Conservation (phyloP, 2,113 vertebrate species). For the Cathartes aura region DNA sequence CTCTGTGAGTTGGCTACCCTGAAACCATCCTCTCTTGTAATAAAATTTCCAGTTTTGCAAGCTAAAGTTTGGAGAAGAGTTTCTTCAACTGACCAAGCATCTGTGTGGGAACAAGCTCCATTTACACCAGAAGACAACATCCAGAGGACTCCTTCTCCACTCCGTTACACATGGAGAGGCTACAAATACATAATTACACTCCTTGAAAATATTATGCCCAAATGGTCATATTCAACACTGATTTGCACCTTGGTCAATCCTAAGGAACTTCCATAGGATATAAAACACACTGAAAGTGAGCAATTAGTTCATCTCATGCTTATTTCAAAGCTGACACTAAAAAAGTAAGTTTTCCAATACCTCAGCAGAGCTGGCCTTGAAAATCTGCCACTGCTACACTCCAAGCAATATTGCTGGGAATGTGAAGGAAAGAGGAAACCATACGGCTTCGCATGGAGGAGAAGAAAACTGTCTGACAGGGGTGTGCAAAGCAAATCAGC, state of each 20-base stretch:
- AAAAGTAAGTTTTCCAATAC: background rate
- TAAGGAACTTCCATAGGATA: background rate
- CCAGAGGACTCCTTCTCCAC: background rate
- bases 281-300: background rate
- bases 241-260: background rate
- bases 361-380: background rate
- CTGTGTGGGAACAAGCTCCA: background rate
- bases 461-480: background rate
- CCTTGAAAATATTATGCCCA: background rate
- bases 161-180: background rate
- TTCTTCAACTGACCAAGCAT: background rate
- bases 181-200: background rate
- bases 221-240: background rate
- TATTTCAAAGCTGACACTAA: background rate
- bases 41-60: background rate
- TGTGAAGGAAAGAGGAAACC: background rate
- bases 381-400: background rate
- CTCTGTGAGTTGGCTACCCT: background rate
- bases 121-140: background rate
- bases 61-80: background rate
- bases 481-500: background rate
- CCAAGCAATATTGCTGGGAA: background rate
- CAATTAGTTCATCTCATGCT: background rate
- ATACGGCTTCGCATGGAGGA: fast-evolving
- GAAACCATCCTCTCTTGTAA: background rate